Conservation (phyloP, 1,140 invertebrate species). For the Lasioglossum albipes region DNA sequence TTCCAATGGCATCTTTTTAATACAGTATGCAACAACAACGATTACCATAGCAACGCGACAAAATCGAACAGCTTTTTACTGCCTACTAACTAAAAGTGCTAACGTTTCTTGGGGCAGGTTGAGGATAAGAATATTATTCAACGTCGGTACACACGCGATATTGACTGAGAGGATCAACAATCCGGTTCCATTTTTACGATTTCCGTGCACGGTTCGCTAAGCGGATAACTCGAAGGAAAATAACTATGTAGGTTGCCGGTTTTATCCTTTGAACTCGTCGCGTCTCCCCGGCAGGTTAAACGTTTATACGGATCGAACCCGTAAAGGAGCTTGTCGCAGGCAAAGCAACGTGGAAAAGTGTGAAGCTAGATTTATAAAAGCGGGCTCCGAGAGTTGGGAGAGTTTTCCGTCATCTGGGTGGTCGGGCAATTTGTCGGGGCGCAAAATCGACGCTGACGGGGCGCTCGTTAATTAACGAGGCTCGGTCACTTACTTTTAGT, state of each 20-base stretch:
- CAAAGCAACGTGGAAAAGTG: not conserved
- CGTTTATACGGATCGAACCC: slow-evolving; percentile 7
- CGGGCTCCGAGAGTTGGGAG: not conserved
- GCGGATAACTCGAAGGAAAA: not conserved
- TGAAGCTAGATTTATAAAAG: slow-evolving; percentile 12
- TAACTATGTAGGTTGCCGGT: not conserved
- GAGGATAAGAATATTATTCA: not conserved
- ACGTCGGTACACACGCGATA: not conserved
- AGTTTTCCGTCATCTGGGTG: not conserved
- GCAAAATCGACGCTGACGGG: not conserved
- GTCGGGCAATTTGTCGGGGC: not conserved
- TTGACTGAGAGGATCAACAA: not conserved
- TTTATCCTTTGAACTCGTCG: slow-evolving; percentile 17
- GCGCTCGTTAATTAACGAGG: slow-evolving; percentile 7
- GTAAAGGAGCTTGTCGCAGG: not conserved
- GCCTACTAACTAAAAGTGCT: no score
- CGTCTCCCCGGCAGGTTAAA: slow-evolving; percentile 20
- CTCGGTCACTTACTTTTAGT: not conserved
- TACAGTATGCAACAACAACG: no score
- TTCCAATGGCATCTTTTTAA: no score
- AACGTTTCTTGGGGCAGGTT: no score
- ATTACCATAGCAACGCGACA: no score
- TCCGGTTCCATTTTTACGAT: not conserved
- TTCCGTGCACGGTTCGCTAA: not conserved
- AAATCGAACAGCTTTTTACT: no score